Evolutionary conservation across 2,113 vertebrate species (phyloP).

Genomic region (Thamnophis sirtalis): DNA sequence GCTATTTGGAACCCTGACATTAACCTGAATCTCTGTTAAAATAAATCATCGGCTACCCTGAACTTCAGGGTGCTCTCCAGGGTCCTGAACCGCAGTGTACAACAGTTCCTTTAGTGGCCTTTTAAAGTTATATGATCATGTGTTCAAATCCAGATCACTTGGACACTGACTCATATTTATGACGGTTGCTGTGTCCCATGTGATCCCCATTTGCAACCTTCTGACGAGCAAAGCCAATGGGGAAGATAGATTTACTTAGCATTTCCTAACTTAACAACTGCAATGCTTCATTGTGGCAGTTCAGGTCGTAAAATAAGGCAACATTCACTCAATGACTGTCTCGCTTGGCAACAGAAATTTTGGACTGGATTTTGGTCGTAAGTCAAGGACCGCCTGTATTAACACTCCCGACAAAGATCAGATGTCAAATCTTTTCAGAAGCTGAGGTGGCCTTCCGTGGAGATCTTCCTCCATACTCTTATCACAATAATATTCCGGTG

Average conservation of each 20-base stretch:
- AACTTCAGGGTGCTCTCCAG: too few species aligned
- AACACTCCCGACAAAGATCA: neutral
- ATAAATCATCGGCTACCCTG: too few species aligned
- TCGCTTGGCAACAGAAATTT: neutral
- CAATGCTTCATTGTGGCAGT: neutral
- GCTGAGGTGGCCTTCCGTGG: neutral
- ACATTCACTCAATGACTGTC: neutral
- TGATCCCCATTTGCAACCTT: too few species aligned
- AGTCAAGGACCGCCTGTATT: neutral
- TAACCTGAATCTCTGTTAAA: too few species aligned
- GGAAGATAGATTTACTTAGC: neutral
- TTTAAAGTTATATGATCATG: neutral
- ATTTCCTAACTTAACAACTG: neutral
- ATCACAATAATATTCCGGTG: neutral
- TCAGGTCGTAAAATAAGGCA: neutral
- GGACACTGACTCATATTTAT: neutral
- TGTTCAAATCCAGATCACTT: neutral
- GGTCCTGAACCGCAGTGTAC: too few species aligned
- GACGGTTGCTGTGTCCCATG: neutral
- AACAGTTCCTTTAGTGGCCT: too few species aligned
- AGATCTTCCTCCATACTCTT: neutral
- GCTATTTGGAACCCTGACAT: too few species aligned
- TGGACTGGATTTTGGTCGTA: accelerated
- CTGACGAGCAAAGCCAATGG: neutral
- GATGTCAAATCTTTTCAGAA: neutral